These are phyloP conservation scores for Caenorhabditis remanei DNA, from an alignment of 1,140 invertebrate genomes.

Conservation along the genomic window DNA sequence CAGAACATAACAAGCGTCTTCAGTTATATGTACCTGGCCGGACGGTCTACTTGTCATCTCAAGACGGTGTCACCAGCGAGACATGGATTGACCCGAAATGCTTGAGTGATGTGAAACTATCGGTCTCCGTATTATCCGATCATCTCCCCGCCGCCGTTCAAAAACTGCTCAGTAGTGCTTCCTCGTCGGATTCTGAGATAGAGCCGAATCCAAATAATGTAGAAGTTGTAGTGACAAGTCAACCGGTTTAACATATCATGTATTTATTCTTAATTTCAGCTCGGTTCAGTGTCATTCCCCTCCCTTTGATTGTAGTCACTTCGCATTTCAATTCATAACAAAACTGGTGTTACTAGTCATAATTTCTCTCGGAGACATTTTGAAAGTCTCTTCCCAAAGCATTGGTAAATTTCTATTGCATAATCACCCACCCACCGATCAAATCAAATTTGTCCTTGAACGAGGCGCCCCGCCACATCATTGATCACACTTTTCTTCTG, in stretches of 20 bases:
- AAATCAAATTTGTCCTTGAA: slow-evolving; percentile 1
- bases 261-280: not conserved
- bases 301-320: not conserved
- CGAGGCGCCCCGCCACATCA: not conserved
- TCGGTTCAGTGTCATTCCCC: too few relatives aligned
- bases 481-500: not conserved
- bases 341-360: not conserved
- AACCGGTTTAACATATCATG: not conserved
- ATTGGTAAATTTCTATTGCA: not conserved
- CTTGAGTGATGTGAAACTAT: slow-evolving; percentile 69
- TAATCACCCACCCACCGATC: not conserved
- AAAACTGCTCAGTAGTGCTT: slow-evolving; percentile 2
- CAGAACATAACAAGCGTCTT: slow-evolving; percentile 41
- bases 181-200: not conserved
- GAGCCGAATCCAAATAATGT: not conserved
- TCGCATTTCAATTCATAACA: not conserved
- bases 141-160: slow-evolving; percentile 64
- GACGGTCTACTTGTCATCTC: slow-evolving; percentile 67
- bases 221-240: slow-evolving; percentile 5
- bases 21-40: slow-evolving; percentile 72
- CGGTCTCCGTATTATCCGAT: slow-evolving; percentile 66
- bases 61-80: slow-evolving; percentile 58
- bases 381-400: not conserved
- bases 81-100: slow-evolving; percentile 60
- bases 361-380: not conserved